Evolutionary conservation across 2,113 vertebrate genomes (phyloP), one percentile per base, ranked within the genome.

Genomic region (Antechinus flavipes): DNA sequence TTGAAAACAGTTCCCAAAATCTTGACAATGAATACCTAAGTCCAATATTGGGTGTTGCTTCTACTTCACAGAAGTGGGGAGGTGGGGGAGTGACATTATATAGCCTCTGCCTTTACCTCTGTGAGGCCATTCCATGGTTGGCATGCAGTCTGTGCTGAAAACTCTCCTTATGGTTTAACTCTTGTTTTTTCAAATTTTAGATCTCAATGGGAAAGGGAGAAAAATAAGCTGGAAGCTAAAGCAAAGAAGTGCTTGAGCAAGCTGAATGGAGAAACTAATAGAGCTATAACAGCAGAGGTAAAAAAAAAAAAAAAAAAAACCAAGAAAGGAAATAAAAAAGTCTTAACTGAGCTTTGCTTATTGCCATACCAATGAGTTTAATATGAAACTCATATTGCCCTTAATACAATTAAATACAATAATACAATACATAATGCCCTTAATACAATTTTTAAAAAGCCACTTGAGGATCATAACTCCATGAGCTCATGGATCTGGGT

Each of bases 131-230:
- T 90, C 92, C 7, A 24, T 96, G 24, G 1, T 93, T n/a, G 54
- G 35, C 91, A 7, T 94, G 35, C 16, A 90, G 35, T 12, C 89
- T 94, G 3, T 68, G 46, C 30, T 91, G 93, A 94, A 93, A 16
- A 35, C 46, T 95, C 9, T 94, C 91, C 30, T 95, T 95, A 42
- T 19, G 93, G 2, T 93, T 94, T 26, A 91, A 26, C 42, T 90
- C 95, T 49, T 92, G n/a, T 93, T 58, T 90, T 96, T n/a, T 68
- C 94, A 23, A 93, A 49, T 97, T 98, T 98, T 95, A 98, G 96
- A 96, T 98, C 96, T 91, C 94, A 97, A 90, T 97, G 96, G 96
- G 96, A 98, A 97, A 97, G 95, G 0, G 61, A 98, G 93, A 97
- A 95, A 93, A 76, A 93, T 58, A 90, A 97, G 42, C 84, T 98